These are phyloP conservation scores for Tenualosa ilisha DNA, from an alignment of 2,797 vertebrate genomes.

Conservation along the genomic window DNA sequence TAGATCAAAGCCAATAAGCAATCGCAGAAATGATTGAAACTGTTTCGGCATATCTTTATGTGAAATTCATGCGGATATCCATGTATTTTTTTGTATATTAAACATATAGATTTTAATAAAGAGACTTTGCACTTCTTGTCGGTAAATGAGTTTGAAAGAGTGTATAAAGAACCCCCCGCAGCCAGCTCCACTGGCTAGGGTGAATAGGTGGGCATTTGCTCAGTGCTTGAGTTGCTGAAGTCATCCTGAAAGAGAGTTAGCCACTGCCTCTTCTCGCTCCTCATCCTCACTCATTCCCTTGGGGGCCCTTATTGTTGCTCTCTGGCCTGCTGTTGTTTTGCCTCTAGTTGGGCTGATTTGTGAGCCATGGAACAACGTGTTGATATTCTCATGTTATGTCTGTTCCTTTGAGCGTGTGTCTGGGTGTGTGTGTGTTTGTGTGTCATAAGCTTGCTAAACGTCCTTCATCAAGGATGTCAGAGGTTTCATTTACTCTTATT, in stretches of 20 bases:
- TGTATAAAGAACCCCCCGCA: neutral
- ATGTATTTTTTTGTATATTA: neutral
- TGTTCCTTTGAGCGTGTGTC: neutral
- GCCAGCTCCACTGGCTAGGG: neutral
- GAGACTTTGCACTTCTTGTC: too few species aligned
- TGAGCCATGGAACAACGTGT: neutral
- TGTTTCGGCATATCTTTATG: neutral
- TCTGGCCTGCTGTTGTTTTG: conserved; percentile 20
- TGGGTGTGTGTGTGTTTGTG: neutral
- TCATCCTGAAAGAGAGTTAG: neutral
- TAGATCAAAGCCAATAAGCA: neutral
- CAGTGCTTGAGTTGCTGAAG: neutral
- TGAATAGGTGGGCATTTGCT: neutral
- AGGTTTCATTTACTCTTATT: neutral
- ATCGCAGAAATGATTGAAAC: neutral
- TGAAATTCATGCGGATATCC: neutral
- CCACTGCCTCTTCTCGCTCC: neutral
- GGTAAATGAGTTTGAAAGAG: too few species aligned
- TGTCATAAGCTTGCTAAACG: neutral
- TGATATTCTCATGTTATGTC: conserved; percentile 9
- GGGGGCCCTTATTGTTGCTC: conserved; percentile 7
- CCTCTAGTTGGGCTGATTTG: neutral
- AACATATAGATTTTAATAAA: too few species aligned
- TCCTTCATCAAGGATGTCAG: too few species aligned
- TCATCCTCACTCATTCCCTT: neutral